phyloP scores from a whole-genome alignment of 2,113 vertebrate species.

The Tragelaphus strepsiceros region DNA sequence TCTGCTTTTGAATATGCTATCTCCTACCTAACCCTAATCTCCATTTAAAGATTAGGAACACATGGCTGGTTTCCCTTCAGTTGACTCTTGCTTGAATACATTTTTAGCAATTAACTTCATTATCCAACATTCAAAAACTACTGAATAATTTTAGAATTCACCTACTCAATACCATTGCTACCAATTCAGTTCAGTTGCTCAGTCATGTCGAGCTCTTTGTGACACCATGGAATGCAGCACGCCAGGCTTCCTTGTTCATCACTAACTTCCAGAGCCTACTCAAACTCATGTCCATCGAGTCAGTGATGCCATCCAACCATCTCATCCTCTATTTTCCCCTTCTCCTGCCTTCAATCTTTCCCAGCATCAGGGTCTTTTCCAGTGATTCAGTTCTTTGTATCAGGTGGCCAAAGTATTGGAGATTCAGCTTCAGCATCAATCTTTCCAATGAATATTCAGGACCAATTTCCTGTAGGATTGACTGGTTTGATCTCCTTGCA shows the following conservation, averaged over 20 bases:
- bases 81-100: neutral
- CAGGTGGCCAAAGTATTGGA: neutral
- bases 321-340: neutral
- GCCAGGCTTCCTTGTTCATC: neutral
- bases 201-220: neutral
- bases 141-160: neutral
- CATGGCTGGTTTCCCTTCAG: neutral
- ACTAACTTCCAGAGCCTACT: neutral
- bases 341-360: neutral
- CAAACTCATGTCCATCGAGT: neutral
- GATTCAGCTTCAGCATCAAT: neutral
- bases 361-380: neutral
- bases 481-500: neutral
- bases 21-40: neutral
- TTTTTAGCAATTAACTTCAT: neutral
- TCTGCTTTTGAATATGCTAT: no score
- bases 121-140: neutral
- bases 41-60: neutral
- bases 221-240: neutral
- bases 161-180: neutral
- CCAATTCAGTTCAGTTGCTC: neutral
- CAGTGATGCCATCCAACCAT: neutral
- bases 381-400: neutral
- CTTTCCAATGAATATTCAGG: neutral
- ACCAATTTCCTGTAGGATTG: neutral